Percentiles rank a stretch among this genome's conserved stretches.
These are phyloP conservation scores for Alcedo atthis DNA, from an alignment of 2,797 vertebrate genomes.

Conservation along the genomic window DNA sequence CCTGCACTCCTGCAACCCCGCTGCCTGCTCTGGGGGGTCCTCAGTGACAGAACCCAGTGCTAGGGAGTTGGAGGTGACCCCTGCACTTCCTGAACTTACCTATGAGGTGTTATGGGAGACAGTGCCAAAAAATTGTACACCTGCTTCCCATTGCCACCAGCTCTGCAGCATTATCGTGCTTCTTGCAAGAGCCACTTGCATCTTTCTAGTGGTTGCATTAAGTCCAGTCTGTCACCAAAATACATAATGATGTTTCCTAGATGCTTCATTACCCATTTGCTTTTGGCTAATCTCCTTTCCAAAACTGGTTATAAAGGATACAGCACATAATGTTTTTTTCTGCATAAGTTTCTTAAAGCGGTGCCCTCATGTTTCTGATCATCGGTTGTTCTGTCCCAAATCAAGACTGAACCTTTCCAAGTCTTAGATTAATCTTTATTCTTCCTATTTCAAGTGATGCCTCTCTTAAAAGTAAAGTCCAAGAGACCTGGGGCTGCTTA, in stretches of 20 bases:
- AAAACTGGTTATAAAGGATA: not conserved
- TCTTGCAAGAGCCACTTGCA: fast-evolving
- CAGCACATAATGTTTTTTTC: fast-evolving
- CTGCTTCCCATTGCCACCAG: not conserved
- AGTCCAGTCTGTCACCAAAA: not conserved
- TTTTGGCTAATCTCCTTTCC: not conserved
- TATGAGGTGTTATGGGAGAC: not conserved
- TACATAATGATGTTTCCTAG: not conserved
- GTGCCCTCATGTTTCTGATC: not conserved
- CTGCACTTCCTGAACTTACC: not conserved
- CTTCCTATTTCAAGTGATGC: not conserved
- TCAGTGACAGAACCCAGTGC: fast-evolving
- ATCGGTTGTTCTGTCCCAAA: not conserved
- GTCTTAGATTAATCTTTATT: not conserved
- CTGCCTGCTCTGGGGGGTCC: not conserved
- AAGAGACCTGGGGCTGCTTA: too few species aligned
- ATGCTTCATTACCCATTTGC: fast-evolving
- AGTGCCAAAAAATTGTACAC: not conserved
- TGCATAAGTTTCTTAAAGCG: not conserved
- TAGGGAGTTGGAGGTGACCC: not conserved
- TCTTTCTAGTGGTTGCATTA: not conserved
- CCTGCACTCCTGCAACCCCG: fast-evolving
- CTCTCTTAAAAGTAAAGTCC: too few species aligned
- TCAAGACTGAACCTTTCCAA: not conserved
- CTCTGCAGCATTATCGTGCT: not conserved